Base-by-base conservation (phyloP, 2,797 vertebrate species). In the Lerista edwardsae region DNA sequence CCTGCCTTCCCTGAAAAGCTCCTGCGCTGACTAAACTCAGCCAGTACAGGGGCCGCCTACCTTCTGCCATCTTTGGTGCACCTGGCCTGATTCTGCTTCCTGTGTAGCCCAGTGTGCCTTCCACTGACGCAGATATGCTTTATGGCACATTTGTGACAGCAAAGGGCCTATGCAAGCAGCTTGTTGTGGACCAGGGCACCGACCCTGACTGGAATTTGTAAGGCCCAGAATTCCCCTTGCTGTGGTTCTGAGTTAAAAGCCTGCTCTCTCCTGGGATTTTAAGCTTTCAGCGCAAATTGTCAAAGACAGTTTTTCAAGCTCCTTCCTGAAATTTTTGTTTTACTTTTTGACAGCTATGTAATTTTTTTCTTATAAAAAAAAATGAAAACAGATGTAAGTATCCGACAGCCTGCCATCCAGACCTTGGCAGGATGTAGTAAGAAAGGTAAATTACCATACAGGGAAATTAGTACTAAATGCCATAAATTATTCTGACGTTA, bases 351-450 rank as follows among this genome's bases (percentile, higher is more conserved):
- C 7, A 36, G 4, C 4, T 25, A 44, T 73, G 44, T 61, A n/a
- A 17, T 23, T 72, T 17, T 41, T 15, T 2, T 27, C 31, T 47
- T 15, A 62, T 71, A 10, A 80, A 80, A 59, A 14, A 29, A 71
- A 71, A 71, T 80, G 57, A 81, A 81, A 61, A 10, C 69, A 47
- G 36, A 73, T 73, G 64, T 79, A 41, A 78, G 27, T 68, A 36
- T 41, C 10, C 19, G 31, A 55, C 31, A 10, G 51, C 19, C 68
- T 59, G 34, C n/a, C 51, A 57, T 4, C 14, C 11, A 65, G 41
- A 47, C 14, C 39, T 17, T 72, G 8, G 15, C 79, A 81, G 55
- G n/a, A 81, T 23, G 36, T n/a, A 29, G 19, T 44, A 36, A 62
- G 68, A 25, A 21, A 68, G 34, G 25, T 4, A 39, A 31, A 7